phyloP scores from a whole-genome alignment of 2,113 vertebrate genomes.

The Narcine bancroftii region DNA sequence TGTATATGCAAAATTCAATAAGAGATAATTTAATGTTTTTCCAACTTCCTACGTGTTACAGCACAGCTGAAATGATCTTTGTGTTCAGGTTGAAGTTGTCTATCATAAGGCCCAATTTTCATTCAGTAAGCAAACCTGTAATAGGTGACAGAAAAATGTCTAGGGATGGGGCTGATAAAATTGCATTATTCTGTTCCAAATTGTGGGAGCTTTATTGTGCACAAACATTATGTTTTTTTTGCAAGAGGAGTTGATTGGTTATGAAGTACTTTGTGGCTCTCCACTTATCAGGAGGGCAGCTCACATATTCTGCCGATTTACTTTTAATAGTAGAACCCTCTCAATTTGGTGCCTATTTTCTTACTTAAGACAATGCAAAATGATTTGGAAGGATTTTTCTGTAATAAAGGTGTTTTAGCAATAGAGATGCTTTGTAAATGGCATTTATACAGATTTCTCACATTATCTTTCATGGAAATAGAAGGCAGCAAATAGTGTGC shows the following conservation, averaged over 20 bases:
- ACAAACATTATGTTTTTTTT: not conserved
- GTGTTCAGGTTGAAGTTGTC: too few relatives aligned
- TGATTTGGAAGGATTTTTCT: not conserved
- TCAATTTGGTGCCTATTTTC: not conserved
- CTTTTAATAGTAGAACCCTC: too few relatives aligned
- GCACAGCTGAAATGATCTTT: too few relatives aligned
- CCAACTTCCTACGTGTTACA: too few relatives aligned
- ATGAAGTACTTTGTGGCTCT: not conserved
- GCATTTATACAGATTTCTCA: not conserved
- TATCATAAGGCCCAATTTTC: too few relatives aligned
- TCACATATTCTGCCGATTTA: too few relatives aligned
- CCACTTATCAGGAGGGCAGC: not conserved
- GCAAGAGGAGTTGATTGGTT: not conserved
- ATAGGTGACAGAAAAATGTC: too few relatives aligned
- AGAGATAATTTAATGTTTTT: too few relatives aligned
- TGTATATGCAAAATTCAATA: too few relatives aligned
- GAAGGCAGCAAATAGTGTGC: not conserved
- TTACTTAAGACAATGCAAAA: not conserved
- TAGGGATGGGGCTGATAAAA: too few relatives aligned
- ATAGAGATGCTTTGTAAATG: not conserved
- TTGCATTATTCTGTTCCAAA: not conserved
- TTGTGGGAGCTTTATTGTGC: not conserved
- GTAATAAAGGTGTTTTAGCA: not conserved
- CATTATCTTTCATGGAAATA: too few relatives aligned
- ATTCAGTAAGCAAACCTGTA: too few relatives aligned